Evolutionary conservation across 2,888 invertebrate genomes (phyloP), one percentile per base, ranked within the genome.

Genomic region (Piscicola geometra): DNA sequence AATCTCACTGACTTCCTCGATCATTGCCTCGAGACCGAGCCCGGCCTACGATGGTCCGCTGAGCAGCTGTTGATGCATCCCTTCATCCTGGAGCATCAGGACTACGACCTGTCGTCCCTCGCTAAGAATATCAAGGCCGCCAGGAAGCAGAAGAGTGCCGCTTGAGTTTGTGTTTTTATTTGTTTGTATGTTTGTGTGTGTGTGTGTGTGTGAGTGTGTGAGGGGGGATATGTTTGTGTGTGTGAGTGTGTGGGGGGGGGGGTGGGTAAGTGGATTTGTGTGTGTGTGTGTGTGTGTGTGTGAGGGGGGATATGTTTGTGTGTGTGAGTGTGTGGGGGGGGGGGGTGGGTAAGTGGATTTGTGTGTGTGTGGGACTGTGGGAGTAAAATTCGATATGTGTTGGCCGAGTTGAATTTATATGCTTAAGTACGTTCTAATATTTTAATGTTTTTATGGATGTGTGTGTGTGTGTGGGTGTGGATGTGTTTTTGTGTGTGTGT

Each of bases 21-120:
- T 36, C 74, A 71, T n/a, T 88, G 88, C 82, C 83, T 89, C 74
- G 89, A 88, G 81, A 88, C 89, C 21, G 86, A 88, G 78, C 88
- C 88, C 47, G 88, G 88, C 36, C 84, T 85, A 78, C 82, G 89
- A 72, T 86, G 86, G 76, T 85, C 86, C 64, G 88, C 89, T 25
- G 85, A 85, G 21, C 86, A 88, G 80, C 84, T 89, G 64, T 85
- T 89, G 64, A 86, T 75, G 92, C 98, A 99, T 88, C 94, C 94
- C 82, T 99, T 99, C 89, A 89, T 99, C 84, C 93, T 94, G 87
- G 88, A 94, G 87, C 91, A 95, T 85, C 98, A 98, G 81, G 75
- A 76, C 66, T 98, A 98, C 81, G 75, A 77, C 66, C 88, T 99
- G 84, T 93, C 94, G 80, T 95, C 94, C 84, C 88, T 99, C 82